A percentile compares a stretch with the other conserved stretches of the same genome.
These are phyloP conservation scores for Stomatorhinus walkeri DNA, from an alignment of 2,797 vertebrate species.

Conservation along the genomic window DNA sequence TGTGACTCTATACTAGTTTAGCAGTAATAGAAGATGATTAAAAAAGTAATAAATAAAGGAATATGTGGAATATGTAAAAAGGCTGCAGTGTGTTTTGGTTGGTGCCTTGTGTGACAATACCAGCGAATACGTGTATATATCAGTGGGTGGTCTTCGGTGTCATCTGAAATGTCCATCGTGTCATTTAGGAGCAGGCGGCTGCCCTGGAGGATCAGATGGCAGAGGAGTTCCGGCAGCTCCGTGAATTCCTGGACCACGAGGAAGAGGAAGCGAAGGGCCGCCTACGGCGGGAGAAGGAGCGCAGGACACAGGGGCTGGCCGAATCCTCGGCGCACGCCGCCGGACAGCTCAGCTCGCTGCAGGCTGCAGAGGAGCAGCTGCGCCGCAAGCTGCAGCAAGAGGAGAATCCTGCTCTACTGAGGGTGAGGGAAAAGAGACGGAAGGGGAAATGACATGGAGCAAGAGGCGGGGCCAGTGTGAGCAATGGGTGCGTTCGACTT, in stretches of 20 bases:
- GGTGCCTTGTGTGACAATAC: background rate
- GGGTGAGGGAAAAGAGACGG: slow-evolving; percentile 35
- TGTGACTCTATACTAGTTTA: background rate
- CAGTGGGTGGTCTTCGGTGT: background rate
- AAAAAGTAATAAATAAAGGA: background rate
- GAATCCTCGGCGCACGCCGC: slow-evolving; percentile 49
- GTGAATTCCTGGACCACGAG: slow-evolving; percentile 51
- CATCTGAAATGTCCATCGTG: background rate
- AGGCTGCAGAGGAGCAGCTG: slow-evolving; percentile 42
- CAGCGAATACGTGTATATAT: background rate
- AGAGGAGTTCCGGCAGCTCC: slow-evolving; percentile 48
- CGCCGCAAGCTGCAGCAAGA: slow-evolving; percentile 49
- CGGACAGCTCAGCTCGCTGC: slow-evolving; percentile 52
- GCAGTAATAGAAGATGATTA: background rate
- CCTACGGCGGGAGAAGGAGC: slow-evolving; percentile 50
- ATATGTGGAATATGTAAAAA: background rate
- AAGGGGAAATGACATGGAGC: background rate
- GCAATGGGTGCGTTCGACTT: background rate
- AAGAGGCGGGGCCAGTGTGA: background rate
- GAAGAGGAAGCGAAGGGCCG: slow-evolving; percentile 51
- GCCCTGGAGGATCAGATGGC: slow-evolving; percentile 50
- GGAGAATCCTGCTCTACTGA: slow-evolving; percentile 56
- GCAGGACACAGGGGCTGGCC: slow-evolving; percentile 51
- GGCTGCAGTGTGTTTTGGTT: background rate
- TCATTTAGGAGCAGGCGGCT: slow-evolving; percentile 43